Conservation (phyloP, 2,888 invertebrate genomes). For the Yponomeuta malinellus region DNA sequence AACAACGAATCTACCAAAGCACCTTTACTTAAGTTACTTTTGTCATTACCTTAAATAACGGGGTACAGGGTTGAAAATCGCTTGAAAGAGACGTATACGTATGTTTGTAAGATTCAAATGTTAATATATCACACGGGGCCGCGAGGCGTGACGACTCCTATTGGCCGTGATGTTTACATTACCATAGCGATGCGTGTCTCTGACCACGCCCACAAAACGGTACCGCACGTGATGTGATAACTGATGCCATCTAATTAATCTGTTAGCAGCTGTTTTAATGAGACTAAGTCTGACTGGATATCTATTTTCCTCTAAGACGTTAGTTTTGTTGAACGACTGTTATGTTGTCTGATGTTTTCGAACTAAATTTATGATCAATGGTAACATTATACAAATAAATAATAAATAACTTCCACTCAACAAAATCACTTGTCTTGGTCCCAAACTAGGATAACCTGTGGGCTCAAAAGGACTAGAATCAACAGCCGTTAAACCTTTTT, state of each 20-base stretch:
- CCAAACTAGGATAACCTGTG: too few relatives aligned
- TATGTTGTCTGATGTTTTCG: too few relatives aligned
- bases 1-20: slow-evolving; percentile 32
- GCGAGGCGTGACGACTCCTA: slow-evolving; percentile 59
- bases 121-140: slow-evolving; percentile 74
- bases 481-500: too few relatives aligned
- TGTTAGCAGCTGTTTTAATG: slow-evolving; percentile 31
- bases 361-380: too few relatives aligned
- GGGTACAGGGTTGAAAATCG: background rate
- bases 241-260: slow-evolving; percentile 64
- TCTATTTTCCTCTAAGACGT: background rate
- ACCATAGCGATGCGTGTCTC: slow-evolving; percentile 44
- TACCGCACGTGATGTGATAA: slow-evolving; percentile 53
- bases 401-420: too few relatives aligned
- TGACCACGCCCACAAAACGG: slow-evolving; percentile 55
- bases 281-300: background rate
- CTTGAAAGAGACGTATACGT: background rate
- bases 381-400: too few relatives aligned
- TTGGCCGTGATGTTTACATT: slow-evolving; percentile 68
- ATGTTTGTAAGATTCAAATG: slow-evolving; percentile 58
- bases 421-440: too few relatives aligned
- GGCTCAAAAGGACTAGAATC: too few relatives aligned
- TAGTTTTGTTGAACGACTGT: too few relatives aligned
- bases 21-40: background rate
- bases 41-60: background rate